A percentile compares a stretch with the other conserved stretches of the same genome.
Evolutionary conservation across 2,888 invertebrate species (phyloP).

Genomic region (Scaptomyza reducta): DNA sequence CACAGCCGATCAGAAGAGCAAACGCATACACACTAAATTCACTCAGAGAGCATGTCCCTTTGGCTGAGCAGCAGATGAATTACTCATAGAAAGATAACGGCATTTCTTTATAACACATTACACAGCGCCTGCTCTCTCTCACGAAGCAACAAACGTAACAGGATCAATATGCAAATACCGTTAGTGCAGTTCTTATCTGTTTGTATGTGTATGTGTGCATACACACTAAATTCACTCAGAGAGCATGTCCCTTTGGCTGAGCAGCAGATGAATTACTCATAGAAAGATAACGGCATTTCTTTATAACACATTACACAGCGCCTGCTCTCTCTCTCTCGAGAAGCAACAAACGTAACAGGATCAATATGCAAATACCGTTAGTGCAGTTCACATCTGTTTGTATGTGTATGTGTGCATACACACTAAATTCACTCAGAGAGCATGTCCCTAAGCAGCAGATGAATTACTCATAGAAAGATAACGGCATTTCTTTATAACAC

Average conservation of each 20-base stretch:
- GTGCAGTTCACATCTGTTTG: too few relatives aligned
- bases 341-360: neutral
- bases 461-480: neutral
- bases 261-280: too few relatives aligned
- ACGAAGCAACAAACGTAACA: neutral
- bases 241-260: neutral
- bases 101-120: neutral
- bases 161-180: neutral
- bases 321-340: neutral
- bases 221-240: neutral
- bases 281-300: neutral
- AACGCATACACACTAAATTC: neutral
- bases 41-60: neutral
- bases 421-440: neutral
- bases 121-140: too few relatives aligned
- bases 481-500: neutral
- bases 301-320: too few relatives aligned
- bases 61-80: too few relatives aligned
- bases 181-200: too few relatives aligned
- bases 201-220: too few relatives aligned
- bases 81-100: neutral
- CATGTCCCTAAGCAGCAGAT: neutral
- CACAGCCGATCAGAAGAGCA: neutral
- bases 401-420: too few relatives aligned
- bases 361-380: neutral